Conservation (phyloP, 2,888 invertebrate genomes). For the Tupiocoris notatus region DNA sequence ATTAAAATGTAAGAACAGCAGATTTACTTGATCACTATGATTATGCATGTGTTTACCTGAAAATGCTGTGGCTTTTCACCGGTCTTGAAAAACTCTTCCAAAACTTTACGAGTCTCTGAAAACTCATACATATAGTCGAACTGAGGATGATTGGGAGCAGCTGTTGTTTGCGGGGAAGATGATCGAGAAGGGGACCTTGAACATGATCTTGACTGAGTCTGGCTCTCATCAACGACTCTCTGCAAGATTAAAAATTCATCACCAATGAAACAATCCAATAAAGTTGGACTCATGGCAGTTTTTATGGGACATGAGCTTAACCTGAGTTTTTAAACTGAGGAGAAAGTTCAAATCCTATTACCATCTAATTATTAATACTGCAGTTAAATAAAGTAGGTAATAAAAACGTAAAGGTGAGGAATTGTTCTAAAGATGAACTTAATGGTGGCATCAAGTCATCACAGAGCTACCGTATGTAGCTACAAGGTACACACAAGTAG, state of each 20-base stretch:
- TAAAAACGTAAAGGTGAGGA: too few species aligned
- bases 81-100: constrained; percentile 86
- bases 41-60: too few species aligned
- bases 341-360: background rate
- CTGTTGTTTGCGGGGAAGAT: constrained; percentile 51
- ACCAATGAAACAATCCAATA: background rate
- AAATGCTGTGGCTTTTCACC: constrained; percentile 49
- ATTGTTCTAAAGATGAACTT: too few species aligned
- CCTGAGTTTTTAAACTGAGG: background rate
- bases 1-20: too few species aligned
- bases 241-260: constrained; percentile 40
- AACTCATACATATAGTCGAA: constrained; percentile 90
- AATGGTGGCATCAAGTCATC: too few species aligned
- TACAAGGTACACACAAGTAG: too few species aligned
- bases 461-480: too few species aligned
- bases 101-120: constrained; percentile 86
- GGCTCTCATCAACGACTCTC: constrained; percentile 51
- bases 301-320: background rate
- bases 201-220: constrained; percentile 43
- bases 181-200: constrained; percentile 46
- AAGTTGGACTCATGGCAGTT: background rate
- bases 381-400: too few species aligned
- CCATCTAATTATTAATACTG: too few species aligned
- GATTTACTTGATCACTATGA: too few species aligned
- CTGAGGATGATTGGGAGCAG: constrained; percentile 61